Evolutionary conservation across 2,797 vertebrate genomes (phyloP).

Genomic region (Eospalax fontanierii): DNA sequence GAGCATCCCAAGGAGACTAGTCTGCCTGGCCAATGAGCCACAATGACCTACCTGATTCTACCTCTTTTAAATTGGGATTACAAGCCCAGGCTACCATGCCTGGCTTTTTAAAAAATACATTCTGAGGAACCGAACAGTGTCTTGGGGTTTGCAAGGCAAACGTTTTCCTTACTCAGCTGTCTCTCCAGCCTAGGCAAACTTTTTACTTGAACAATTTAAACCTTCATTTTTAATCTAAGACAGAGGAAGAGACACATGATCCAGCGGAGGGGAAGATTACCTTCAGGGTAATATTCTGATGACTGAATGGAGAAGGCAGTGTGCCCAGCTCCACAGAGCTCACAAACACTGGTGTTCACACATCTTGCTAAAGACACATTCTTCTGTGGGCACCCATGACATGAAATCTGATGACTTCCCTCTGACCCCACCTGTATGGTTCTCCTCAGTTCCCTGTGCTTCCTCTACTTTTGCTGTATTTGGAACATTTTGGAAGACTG

Average conservation of each 20-base stretch:
- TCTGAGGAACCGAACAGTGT: not conserved
- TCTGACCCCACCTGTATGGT: not conserved
- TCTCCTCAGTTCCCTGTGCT: not conserved
- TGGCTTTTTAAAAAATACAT: not conserved
- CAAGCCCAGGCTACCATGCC: too few species aligned
- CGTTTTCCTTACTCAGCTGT: not conserved
- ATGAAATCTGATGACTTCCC: not conserved
- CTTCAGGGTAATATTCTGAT: not conserved
- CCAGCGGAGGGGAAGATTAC: not conserved
- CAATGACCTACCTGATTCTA: not conserved
- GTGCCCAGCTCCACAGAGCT: not conserved
- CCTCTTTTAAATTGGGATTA: not conserved
- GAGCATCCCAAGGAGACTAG: not conserved
- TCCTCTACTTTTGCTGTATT: not conserved
- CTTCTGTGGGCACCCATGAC: not conserved
- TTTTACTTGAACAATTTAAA: slow-evolving; percentile 19
- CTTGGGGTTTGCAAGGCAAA: not conserved
- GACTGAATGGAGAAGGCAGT: not conserved
- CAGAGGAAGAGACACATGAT: not conserved
- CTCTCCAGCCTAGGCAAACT: not conserved
- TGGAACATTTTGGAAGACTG: not conserved
- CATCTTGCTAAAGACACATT: not conserved
- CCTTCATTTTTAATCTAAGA: not conserved
- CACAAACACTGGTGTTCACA: not conserved
- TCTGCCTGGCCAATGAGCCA: not conserved